Base-by-base conservation (phyloP, 1,140 invertebrate species). In the Formica selysi region DNA sequence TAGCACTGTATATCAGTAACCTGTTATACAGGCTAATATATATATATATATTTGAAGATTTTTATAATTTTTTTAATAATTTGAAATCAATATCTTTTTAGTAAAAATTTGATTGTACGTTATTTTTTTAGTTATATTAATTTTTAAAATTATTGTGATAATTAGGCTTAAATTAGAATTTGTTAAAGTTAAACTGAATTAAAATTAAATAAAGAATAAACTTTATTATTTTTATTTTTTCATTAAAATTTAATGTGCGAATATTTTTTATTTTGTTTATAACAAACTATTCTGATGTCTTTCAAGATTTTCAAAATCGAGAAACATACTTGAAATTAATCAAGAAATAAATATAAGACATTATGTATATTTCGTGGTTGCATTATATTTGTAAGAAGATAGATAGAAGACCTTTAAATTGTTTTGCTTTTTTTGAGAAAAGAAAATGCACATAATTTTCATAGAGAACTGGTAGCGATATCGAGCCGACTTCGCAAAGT, bases 391-490 rank as follows among this genome's bases (percentile, higher is more conserved):
- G 11, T 36, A 83, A 74, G 16, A 4, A 36, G 19, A 61, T 8
- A 32, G 32, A 32, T 32, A 32, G 32, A 32, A 32, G 3, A 36
- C 54, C 51, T 64, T n/a, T 7, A 51, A 51, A 70, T 36, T 51
- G 22, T 80, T 57, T 71, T 2, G 41, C 11, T 57, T 57, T 8
- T 8, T 48, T 51, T 7, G 44, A n/a, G 38, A 41, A 74, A 86
- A 13, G 51, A 26, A 86, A 86, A 84, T 54, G 57, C 10, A 36
- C 48, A 73, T 74, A 83, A 86, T 83, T 86, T 74, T 57, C 48
- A 59, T 64, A 32, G 64, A 84, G 29, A 86, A 67, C 16, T 26
- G 22, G 13, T 48, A 68, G 38, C 68, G 85, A 84, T 84, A 86
- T 74, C 59, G 61, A 71, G 51, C 44, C 79, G 68, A 83, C 57